Conservation (phyloP, 1,140 invertebrate species). For the Drosophila jambulina region DNA sequence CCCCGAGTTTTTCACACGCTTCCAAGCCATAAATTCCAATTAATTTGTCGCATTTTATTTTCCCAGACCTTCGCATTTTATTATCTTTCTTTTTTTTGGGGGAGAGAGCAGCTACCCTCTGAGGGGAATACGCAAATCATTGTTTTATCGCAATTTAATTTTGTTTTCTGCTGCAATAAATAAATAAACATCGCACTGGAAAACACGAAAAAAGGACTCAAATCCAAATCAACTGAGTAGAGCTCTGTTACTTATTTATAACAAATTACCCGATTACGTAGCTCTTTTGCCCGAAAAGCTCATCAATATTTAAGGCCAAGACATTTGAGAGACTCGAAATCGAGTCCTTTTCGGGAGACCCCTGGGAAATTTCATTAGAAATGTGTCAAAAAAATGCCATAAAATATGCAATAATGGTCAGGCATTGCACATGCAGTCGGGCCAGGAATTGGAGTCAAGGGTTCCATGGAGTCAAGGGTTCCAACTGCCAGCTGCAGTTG, state of each 20-base stretch:
- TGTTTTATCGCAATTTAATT: constrained; percentile 74
- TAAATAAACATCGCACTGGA: constrained; percentile 34
- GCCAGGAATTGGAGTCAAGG: constrained; percentile 32
- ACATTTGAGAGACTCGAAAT: constrained; percentile 1
- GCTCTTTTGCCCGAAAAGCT: constrained; percentile 23
- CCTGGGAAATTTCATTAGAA: constrained; percentile 57
- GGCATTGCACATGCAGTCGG: constrained; percentile 33
- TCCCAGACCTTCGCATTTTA: constrained; percentile 40
- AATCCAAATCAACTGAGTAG: constrained; percentile 38
- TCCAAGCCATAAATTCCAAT: constrained; percentile 72
- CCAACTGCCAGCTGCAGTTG: constrained; percentile 49
- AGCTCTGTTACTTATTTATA: constrained; percentile 59
- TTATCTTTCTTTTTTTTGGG: constrained; percentile 41
- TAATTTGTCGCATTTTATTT: constrained; percentile 78
- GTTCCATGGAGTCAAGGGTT: background rate
- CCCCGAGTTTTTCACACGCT: constrained; percentile 51
- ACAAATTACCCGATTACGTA: constrained; percentile 61
- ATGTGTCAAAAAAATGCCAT: constrained; percentile 62
- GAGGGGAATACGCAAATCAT: constrained; percentile 65
- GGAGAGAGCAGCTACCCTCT: constrained; percentile 5
- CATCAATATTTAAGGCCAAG: constrained; percentile 52
- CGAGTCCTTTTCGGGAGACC: background rate
- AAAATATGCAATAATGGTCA: constrained; percentile 70
- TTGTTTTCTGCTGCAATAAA: constrained; percentile 61
- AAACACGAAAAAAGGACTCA: constrained; percentile 1